Base-by-base conservation (phyloP, 2,888 invertebrate species). In the Xanthorhoe designata region DNA sequence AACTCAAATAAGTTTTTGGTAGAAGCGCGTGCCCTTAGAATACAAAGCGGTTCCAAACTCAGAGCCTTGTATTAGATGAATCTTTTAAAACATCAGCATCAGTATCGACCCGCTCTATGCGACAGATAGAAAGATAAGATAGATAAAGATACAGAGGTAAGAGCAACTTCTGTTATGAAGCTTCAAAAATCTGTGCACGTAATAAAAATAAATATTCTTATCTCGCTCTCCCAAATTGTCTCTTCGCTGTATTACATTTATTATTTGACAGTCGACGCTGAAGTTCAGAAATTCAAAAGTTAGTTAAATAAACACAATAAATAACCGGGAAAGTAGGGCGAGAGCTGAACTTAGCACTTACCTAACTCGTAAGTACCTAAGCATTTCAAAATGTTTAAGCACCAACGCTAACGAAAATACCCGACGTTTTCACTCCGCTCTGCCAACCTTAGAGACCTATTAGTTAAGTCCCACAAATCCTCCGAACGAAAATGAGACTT, bases 1-100 rank as follows among this genome's bases (percentile, higher is more conserved):
- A 71, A 67, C 61, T 67, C 55, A 32, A 32, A 3, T 17, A 56
- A 58, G 61, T 65, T 69, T 72, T 70, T 60, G 58, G 51, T 13
- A 24, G 56, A 5, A 49, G 51, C 15, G 51, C 64, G 57, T 58
- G 58, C 47, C 13, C 17, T 17, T n/a, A 0, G 69, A 64, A 70
- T 69, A 68, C 65, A 51, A 70, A 70, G 47, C 60, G 63, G 38
- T 56, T 57, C 63, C 18, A 60, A 56, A 29, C 9, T 56, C n/a
- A 32, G 47, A 54, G 55, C 24, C 17, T 42, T 18, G 35, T 45
- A 15, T 59, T 24, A 32, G 47, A 58, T 56, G 52, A 47, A 49
- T 59, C 18, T 61, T 61, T 63, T 61, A 32, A 59, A 7, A 69
- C 62, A 42, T 42, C 38, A 64, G 49, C 64, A 49, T 55, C n/a